Percentiles rank a stretch among this genome's conserved stretches.
These are phyloP conservation scores for Erebia ligea DNA, from an alignment of 2,888 invertebrate species.

Conservation along the genomic window DNA sequence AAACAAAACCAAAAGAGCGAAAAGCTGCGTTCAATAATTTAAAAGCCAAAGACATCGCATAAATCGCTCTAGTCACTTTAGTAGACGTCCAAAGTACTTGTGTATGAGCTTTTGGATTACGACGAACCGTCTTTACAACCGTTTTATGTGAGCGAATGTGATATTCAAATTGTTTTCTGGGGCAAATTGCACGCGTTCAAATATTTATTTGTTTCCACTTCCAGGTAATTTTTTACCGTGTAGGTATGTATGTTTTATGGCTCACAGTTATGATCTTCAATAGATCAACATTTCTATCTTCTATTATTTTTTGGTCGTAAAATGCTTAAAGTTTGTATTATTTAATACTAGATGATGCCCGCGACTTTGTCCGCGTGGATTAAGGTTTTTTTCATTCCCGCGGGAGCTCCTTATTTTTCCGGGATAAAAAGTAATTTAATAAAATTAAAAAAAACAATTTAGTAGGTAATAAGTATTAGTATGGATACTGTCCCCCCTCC, in stretches of 20 bases:
- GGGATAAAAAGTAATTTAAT: too few species aligned
- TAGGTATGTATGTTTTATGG: constrained; percentile 31
- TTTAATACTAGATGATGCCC: too few species aligned
- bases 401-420: too few species aligned
- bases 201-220: constrained; percentile 38
- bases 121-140: constrained; percentile 54
- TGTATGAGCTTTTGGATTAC: constrained; percentile 49
- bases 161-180: constrained; percentile 40
- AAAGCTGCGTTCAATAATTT: constrained; percentile 27
- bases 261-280: constrained; percentile 27
- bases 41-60: constrained; percentile 30
- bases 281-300: constrained; percentile 26
- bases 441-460: too few species aligned
- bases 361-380: too few species aligned
- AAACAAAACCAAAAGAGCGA: constrained; percentile 11
- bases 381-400: too few species aligned
- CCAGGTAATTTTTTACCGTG: constrained; percentile 30
- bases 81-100: constrained; percentile 29
- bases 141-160: constrained; percentile 53
- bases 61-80: constrained; percentile 29
- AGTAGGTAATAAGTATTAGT: too few species aligned
- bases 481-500: too few species aligned
- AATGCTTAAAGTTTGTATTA: not conserved
- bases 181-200: constrained; percentile 32
- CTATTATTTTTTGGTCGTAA: constrained; percentile 22